These are phyloP conservation scores for Dolichomitus sp. DNA, from an alignment of 2,888 invertebrate species.

Conservation along the genomic window DNA sequence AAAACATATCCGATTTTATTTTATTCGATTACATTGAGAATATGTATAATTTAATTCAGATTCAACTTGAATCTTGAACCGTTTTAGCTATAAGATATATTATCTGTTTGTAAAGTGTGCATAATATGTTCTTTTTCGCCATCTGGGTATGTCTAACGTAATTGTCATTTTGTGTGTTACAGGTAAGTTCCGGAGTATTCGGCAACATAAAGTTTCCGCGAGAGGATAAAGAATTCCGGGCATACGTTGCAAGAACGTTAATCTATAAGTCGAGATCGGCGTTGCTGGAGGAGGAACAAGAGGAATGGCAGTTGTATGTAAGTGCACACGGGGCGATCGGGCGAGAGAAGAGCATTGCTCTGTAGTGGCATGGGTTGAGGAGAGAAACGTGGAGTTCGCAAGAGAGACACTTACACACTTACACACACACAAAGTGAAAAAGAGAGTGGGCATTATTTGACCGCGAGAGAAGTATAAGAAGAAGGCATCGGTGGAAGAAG, in stretches of 20 bases:
- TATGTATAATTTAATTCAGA: background rate
- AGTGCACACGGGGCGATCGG: slow-evolving; percentile 55
- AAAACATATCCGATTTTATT: too few species aligned
- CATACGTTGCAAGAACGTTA: slow-evolving; percentile 56
- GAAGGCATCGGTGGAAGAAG: slow-evolving; percentile 63
- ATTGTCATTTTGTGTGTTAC: slow-evolving; percentile 65
- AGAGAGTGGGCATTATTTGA: slow-evolving; percentile 65
- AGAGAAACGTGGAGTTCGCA: slow-evolving; percentile 45
- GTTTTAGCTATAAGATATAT: background rate
- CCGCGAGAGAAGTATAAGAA: slow-evolving; percentile 63
- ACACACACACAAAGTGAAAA: slow-evolving; percentile 21
- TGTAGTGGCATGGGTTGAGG: slow-evolving; percentile 51
- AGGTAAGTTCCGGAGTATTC: slow-evolving; percentile 57
- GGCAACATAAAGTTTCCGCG: slow-evolving; percentile 14
- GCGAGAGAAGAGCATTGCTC: slow-evolving; percentile 64
- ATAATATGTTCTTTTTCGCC: background rate
- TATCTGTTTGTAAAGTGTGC: background rate
- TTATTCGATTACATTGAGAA: background rate
- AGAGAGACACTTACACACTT: slow-evolving; percentile 28
- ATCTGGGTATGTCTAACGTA: slow-evolving; percentile 39
- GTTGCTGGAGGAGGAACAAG: slow-evolving; percentile 55
- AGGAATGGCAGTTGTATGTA: slow-evolving; percentile 66
- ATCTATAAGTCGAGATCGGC: slow-evolving; percentile 65
- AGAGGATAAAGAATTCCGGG: slow-evolving; percentile 44
- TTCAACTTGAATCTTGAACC: background rate